A percentile compares a stretch with the other conserved stretches of the same genome.
phyloP scores from a whole-genome alignment of 2,888 invertebrate genomes.

The Drosophila cracens region DNA sequence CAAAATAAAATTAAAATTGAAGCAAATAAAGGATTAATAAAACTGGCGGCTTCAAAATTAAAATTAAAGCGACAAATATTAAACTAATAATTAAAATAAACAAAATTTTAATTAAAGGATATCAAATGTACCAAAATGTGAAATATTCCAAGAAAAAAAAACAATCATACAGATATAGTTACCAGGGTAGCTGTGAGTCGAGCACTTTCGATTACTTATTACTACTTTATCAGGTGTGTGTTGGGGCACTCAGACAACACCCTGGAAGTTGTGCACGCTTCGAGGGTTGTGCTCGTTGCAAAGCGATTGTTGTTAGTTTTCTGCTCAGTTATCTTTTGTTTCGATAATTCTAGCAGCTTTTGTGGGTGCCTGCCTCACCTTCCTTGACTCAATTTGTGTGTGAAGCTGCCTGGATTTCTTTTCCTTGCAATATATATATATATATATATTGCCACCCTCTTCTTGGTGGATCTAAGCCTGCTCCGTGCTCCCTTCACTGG shows the following conservation, averaged over 20 bases:
- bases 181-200: background rate
- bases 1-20: background rate
- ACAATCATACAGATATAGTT: background rate
- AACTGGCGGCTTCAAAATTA: too few species aligned
- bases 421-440: constrained; percentile 6
- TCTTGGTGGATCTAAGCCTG: constrained; percentile 20
- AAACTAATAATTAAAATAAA: background rate
- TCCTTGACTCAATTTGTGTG: constrained; percentile 11
- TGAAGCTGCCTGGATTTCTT: constrained; percentile 1
- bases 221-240: background rate
- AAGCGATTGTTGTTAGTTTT: constrained; percentile 26
- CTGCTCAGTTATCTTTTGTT: constrained; percentile 16
- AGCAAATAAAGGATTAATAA: too few species aligned
- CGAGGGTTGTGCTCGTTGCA: constrained; percentile 44
- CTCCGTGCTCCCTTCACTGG: constrained; percentile 26
- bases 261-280: constrained; percentile 34
- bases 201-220: background rate
- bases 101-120: background rate
- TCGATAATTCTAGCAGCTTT: constrained; percentile 13
- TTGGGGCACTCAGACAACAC: constrained; percentile 63
- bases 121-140: background rate
- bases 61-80: background rate
- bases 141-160: background rate
- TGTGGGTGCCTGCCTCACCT: constrained; percentile 17
- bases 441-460: constrained; percentile 26